Conservation (phyloP, 2,797 vertebrate genomes). For the Microchirus variegatus region DNA sequence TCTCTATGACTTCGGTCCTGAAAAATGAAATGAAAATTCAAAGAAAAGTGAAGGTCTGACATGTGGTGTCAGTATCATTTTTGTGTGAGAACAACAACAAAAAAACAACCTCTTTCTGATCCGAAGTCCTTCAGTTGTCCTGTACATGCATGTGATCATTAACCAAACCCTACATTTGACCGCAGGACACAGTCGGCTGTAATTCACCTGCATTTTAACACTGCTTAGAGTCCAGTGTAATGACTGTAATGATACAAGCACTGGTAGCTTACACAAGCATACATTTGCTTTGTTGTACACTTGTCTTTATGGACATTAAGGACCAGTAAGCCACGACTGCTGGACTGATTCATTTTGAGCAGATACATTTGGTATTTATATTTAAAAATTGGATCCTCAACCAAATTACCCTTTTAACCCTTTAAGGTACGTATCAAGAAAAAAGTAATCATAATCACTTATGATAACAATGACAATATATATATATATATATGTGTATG, state of each 20-base stretch:
- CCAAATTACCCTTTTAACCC: too few relatives aligned
- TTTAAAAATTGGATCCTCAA: too few relatives aligned
- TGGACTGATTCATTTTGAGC: too few relatives aligned
- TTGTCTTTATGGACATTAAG: neutral
- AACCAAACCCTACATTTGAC: too few relatives aligned
- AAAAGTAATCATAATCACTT: too few relatives aligned
- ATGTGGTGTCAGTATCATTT: conserved; percentile 14
- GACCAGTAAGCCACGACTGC: too few relatives aligned
- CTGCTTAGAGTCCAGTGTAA: neutral
- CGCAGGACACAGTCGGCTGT: neutral
- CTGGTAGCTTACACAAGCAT: neutral
- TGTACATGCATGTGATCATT: too few relatives aligned
- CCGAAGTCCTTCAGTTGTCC: conserved; percentile 46
- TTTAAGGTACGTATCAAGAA: too few relatives aligned
- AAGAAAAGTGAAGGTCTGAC: conserved; percentile 29
- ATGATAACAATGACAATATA: too few relatives aligned
- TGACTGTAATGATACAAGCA: neutral
- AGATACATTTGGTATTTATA: too few relatives aligned
- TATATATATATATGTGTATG: too few relatives aligned
- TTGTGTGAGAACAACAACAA: too few relatives aligned
- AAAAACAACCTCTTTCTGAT: conserved; percentile 6
- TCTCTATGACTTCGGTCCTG: conserved; percentile 22
- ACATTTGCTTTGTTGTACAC: neutral
- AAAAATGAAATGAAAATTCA: conserved; percentile 26
- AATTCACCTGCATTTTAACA: neutral